Evolutionary conservation across 2,888 invertebrate genomes (phyloP).

Genomic region (Eupithecia subfuscata): DNA sequence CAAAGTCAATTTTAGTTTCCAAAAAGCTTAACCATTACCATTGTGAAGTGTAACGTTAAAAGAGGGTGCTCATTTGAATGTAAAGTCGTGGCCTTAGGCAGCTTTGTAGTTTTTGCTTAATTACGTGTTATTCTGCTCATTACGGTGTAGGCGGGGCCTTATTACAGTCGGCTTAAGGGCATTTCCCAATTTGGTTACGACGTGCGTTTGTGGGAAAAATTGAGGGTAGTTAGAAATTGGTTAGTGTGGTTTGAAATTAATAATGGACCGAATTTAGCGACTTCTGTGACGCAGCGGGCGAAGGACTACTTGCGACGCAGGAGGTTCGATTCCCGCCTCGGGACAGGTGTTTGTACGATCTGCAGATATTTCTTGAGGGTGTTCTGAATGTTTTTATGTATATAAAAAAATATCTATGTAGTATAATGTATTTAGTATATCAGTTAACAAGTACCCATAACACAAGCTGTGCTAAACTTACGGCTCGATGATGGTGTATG

Average conservation of each 20-base stretch:
- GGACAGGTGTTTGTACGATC: no score
- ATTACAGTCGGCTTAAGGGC: conserved; percentile 79
- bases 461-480: no score
- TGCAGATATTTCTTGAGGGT: no score
- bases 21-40: not conserved
- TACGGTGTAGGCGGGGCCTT: conserved; percentile 67
- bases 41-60: conserved; percentile 1
- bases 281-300: no score
- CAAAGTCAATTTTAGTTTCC: not conserved
- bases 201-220: conserved; percentile 43
- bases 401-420: no score
- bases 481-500: no score
- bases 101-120: conserved; percentile 81
- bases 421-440: no score
- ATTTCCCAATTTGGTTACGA: conserved; percentile 52
- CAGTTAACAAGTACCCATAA: no score
- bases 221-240: conserved; percentile 6
- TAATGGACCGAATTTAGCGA: not conserved
- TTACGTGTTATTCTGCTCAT: conserved; percentile 72
- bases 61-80: conserved; percentile 77
- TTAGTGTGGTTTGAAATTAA: not conserved
- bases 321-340: no score
- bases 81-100: conserved; percentile 48
- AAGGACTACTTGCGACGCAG: no score
- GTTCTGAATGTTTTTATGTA: no score